phyloP scores from a whole-genome alignment of 2,888 invertebrate species.

The Drosophila atripex region DNA sequence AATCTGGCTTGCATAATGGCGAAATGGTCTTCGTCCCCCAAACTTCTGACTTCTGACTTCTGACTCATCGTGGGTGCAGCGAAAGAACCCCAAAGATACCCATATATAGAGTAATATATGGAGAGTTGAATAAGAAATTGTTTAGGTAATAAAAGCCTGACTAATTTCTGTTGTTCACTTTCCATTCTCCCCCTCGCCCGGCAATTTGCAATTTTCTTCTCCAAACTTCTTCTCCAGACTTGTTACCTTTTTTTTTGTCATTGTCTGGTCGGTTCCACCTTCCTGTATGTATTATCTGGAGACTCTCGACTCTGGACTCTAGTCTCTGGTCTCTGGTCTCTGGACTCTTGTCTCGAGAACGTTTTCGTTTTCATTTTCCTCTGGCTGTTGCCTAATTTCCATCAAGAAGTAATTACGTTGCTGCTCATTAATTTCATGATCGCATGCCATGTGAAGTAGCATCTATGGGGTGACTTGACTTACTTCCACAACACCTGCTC shows the following conservation, averaged over 20 bases:
- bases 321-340: not conserved
- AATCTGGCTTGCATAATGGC: constrained; percentile 44
- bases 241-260: constrained; percentile 11
- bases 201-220: constrained; percentile 25
- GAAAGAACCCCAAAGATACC: constrained; percentile 14
- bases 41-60: too few species aligned
- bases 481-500: constrained; percentile 22
- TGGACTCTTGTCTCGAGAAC: constrained; percentile 14
- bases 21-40: constrained; percentile 6
- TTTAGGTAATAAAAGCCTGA: not conserved
- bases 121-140: too few species aligned
- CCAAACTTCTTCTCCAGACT: constrained; percentile 8
- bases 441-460: constrained; percentile 74
- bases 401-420: constrained; percentile 79
- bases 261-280: constrained; percentile 11
- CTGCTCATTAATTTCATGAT: constrained; percentile 77
- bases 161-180: constrained; percentile 12
- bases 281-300: too few species aligned
- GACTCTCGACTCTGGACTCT: not conserved
- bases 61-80: constrained; percentile 19
- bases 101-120: not conserved
- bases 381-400: constrained; percentile 70
- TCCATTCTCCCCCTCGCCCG: constrained; percentile 17
- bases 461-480: constrained; percentile 15
- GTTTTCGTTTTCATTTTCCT: constrained; percentile 48